A percentile compares a stretch with the other conserved stretches of the same genome.
Conservation (phyloP, 2,113 vertebrate genomes). For the Sisor rabdophorus region DNA sequence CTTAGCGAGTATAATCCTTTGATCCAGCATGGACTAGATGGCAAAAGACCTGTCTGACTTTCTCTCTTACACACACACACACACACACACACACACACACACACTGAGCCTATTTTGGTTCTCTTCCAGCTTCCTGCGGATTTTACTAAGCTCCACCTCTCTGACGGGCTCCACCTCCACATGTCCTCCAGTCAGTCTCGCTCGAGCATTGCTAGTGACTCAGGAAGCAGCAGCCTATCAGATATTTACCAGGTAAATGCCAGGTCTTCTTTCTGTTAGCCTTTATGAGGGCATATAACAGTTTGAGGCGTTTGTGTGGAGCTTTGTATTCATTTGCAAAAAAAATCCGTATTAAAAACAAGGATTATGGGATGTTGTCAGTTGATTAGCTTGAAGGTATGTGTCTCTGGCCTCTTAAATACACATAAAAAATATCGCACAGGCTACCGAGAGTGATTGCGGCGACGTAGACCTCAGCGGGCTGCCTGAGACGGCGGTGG, state of each 20-base stretch:
- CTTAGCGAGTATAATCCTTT: slow-evolving; percentile 30
- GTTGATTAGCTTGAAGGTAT: background rate
- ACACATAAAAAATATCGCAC: background rate
- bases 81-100: background rate
- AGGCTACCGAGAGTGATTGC: slow-evolving; percentile 43
- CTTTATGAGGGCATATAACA: background rate
- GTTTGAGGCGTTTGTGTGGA: background rate
- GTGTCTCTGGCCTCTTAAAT: no score
- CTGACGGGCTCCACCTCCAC: slow-evolving; percentile 96
- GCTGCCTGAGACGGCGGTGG: slow-evolving; percentile 93
- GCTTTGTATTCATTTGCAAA: background rate
- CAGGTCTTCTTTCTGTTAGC: background rate
- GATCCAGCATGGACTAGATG: slow-evolving; percentile 17
- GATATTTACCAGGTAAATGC: slow-evolving; percentile 96
- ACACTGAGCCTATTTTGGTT: background rate
- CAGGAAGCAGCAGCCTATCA: slow-evolving; percentile 98
- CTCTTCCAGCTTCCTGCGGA: slow-evolving; percentile 86
- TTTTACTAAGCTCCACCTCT: slow-evolving; percentile 96
- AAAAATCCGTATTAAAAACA: background rate
- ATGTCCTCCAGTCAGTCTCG: slow-evolving; percentile 98
- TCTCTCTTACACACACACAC: background rate
- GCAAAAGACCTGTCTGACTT: background rate
- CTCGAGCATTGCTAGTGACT: slow-evolving; percentile 99
- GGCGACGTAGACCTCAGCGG: slow-evolving; percentile 98
- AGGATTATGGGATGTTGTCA: background rate